Percentiles rank a stretch among this genome's conserved stretches.
Evolutionary conservation across 2,113 vertebrate species (phyloP).

Genomic region (Callipepla squamata): DNA sequence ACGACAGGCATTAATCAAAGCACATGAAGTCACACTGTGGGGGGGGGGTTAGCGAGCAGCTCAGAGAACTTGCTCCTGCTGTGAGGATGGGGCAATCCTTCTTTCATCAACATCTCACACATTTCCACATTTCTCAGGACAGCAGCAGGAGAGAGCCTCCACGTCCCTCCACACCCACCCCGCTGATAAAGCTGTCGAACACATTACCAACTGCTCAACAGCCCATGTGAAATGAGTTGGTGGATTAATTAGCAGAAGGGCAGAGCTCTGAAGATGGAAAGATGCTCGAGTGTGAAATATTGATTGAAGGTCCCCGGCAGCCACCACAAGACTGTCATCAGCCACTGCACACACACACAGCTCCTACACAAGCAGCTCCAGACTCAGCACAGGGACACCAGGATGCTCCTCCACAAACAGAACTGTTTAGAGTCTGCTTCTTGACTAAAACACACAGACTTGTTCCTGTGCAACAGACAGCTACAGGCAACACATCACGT

Average conservation of each 20-base stretch:
- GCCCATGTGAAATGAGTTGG: constrained; percentile 69
- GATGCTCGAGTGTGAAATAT: neutral
- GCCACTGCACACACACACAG: neutral
- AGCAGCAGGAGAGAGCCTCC: neutral
- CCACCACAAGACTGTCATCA: neutral
- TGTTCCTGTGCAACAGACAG: neutral
- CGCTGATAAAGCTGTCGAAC: constrained; percentile 59
- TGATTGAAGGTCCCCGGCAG: constrained; percentile 40
- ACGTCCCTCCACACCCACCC: constrained; percentile 47
- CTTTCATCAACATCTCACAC: constrained; percentile 59
- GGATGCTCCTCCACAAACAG: neutral
- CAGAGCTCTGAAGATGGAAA: constrained; percentile 60
- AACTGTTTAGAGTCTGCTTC: neutral
- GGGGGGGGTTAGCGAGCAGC: neutral
- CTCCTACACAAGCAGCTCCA: neutral
- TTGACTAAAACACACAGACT: neutral
- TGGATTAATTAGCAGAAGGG: constrained; percentile 71
- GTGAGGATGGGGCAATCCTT: constrained; percentile 56
- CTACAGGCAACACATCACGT: neutral
- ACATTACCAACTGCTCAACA: neutral
- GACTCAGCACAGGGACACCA: neutral
- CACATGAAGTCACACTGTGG: constrained; percentile 33
- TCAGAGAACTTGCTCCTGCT: constrained; percentile 39
- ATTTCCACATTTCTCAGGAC: constrained; percentile 67
- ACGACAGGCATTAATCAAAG: constrained; percentile 62